Base-by-base conservation (phyloP, 2,888 invertebrate species). In the Cheilosia soror region DNA sequence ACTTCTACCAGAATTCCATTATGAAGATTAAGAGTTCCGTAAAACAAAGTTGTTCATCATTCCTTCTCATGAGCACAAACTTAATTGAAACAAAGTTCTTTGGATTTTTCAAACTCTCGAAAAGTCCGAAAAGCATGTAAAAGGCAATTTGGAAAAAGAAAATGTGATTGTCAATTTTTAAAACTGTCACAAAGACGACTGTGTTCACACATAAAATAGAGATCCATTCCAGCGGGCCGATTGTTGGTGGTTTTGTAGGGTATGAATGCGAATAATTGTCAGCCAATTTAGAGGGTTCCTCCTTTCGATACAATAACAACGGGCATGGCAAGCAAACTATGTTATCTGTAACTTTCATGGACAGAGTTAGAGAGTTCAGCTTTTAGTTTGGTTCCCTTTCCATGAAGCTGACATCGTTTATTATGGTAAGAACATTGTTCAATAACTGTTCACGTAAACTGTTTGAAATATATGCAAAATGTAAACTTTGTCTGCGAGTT, bases 41-140 rank as follows among this genome's bases (percentile, higher is more conserved):
- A 11, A 73, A 73, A 55, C 31, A 53, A 44, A 73, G 29, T 53
- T 42, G 47, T 20, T 15, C 33, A 53, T 33, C 63, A 31, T 49
- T 20, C 49, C 49, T n/a, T 66, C 40, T 29, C 40, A 15, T 29
- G 58, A 20, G 75, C 58, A 29, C 20, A 49, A 42, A 42, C 49
- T 75, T 66, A 57, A 75, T 75, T 75, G 75, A 75, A 75, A 75
- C 40, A 75, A 75, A 75, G 58, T 49, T 58, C 55, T 66, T 58
- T 58, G 49, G 65, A 58, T 40, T 57, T 75, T 44, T 66, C 49
- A 47, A 49, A 57, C 65, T 57, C 75, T 37, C 13, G 9, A 65
- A 40, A 42, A 47, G 44, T 49, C 31, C 20, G 40, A 66, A 58
- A 49, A 49, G 47, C 58, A 31, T 40, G 58, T 49, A 49, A 66